Conservation (phyloP, 2,888 invertebrate species). For the Copidosoma aretas region DNA sequence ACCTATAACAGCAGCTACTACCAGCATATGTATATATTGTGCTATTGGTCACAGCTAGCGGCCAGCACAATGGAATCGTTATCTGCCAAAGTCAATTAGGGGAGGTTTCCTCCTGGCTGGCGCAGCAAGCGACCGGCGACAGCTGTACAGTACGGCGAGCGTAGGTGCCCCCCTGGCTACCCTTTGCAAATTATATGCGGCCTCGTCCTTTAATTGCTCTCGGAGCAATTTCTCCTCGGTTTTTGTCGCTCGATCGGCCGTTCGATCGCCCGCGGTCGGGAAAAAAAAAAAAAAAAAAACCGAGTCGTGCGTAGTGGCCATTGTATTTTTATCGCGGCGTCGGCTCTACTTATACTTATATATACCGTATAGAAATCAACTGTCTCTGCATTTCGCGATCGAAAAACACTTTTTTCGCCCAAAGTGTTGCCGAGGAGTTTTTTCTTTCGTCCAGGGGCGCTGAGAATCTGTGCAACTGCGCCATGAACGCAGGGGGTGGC, state of each 20-base stretch:
- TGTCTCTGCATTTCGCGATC: too few relatives aligned
- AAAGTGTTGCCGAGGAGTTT: background rate
- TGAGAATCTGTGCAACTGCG: too few relatives aligned
- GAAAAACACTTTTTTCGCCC: too few relatives aligned
- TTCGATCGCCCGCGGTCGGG: background rate
- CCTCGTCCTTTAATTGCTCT: constrained; percentile 23
- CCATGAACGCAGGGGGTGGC: too few relatives aligned
- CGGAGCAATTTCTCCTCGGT: background rate
- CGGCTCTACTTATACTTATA: too few relatives aligned
- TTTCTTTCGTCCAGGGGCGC: background rate
- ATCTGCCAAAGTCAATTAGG: constrained; percentile 47
- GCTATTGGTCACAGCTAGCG: constrained; percentile 1
- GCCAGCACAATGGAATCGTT: constrained; percentile 46
- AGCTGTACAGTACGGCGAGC: too few relatives aligned
- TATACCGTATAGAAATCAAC: too few relatives aligned
- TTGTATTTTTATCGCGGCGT: too few relatives aligned
- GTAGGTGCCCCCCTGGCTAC: background rate
- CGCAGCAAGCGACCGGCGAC: too few relatives aligned
- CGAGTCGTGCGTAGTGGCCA: background rate
- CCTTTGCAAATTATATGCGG: constrained; percentile 16
- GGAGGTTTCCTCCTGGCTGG: constrained; percentile 1
- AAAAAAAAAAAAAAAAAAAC: background rate
- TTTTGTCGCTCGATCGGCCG: constrained; percentile 10
- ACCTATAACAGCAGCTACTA: too few relatives aligned
- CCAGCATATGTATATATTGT: too few relatives aligned